phyloP scores from a whole-genome alignment of 2,797 vertebrate genomes.

The Catamblyrhynchus diadema region DNA sequence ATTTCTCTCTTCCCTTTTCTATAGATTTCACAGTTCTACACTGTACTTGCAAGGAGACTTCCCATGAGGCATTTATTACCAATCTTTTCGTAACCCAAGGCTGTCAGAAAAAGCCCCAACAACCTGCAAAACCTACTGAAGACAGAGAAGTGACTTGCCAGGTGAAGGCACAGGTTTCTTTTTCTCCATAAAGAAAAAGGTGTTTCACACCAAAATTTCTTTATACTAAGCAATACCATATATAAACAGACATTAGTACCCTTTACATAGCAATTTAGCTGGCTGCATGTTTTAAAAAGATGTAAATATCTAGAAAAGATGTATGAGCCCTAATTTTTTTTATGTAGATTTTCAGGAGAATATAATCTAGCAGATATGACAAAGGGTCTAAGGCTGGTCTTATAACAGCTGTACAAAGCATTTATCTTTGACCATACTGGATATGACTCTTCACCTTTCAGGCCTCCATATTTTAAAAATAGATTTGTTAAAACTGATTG shows the following conservation, averaged over 20 bases:
- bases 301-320: slow-evolving; percentile 12
- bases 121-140: background rate
- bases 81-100: slow-evolving; percentile 39
- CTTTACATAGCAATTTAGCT: slow-evolving; percentile 1
- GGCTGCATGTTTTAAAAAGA: background rate
- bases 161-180: background rate
- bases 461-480: background rate
- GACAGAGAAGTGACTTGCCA: slow-evolving; percentile 29
- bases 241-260: slow-evolving; percentile 27
- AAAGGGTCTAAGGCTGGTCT: background rate
- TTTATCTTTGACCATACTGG: background rate
- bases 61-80: background rate
- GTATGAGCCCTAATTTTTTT: background rate
- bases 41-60: background rate
- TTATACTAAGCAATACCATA: slow-evolving; percentile 36
- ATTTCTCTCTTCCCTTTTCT: background rate
- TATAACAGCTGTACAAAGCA: background rate
- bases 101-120: background rate
- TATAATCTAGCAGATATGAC: background rate
- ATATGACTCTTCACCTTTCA: background rate
- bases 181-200: slow-evolving; percentile 17
- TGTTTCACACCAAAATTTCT: slow-evolving; percentile 34
- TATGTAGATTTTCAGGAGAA: background rate
- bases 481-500: background rate
- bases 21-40: background rate